phyloP scores from a whole-genome alignment of 2,113 vertebrate genomes.

The Oreotrochilus melanogaster region DNA sequence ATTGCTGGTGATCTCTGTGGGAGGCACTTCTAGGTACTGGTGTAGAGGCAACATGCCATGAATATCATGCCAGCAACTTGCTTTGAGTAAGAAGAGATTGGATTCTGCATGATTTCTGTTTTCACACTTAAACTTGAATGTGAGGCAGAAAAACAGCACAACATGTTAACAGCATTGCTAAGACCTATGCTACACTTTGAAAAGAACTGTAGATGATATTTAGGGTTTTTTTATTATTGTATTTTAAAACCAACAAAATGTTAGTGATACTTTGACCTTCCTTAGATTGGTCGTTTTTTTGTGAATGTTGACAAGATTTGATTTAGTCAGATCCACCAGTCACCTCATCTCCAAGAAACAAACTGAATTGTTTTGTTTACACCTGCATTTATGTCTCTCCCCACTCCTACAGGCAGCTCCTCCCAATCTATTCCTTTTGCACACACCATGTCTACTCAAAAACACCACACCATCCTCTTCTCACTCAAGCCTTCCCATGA shows the following conservation, averaged over 20 bases:
- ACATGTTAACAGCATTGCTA: neutral
- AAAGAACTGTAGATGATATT: neutral
- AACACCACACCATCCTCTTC: neutral
- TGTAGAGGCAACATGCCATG: fast-evolving
- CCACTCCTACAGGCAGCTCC: neutral
- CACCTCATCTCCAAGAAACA: neutral
- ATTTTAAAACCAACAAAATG: neutral
- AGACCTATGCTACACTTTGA: neutral
- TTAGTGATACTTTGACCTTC: neutral
- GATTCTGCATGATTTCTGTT: neutral
- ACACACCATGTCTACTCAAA: neutral
- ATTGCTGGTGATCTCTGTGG: neutral
- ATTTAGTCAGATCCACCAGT: neutral
- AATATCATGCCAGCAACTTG: neutral
- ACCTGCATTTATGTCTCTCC: neutral
- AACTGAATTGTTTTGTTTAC: neutral
- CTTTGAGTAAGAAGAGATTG: neutral
- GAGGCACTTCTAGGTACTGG: neutral
- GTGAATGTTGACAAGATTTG: neutral
- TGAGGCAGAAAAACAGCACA: neutral
- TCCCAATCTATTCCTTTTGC: neutral
- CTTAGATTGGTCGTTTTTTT: neutral
- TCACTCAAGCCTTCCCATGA: neutral
- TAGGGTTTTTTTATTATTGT: neutral
- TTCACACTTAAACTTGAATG: neutral